Conservation (phyloP, 2,113 vertebrate species). For the Pelvicachromis taeniatus region DNA sequence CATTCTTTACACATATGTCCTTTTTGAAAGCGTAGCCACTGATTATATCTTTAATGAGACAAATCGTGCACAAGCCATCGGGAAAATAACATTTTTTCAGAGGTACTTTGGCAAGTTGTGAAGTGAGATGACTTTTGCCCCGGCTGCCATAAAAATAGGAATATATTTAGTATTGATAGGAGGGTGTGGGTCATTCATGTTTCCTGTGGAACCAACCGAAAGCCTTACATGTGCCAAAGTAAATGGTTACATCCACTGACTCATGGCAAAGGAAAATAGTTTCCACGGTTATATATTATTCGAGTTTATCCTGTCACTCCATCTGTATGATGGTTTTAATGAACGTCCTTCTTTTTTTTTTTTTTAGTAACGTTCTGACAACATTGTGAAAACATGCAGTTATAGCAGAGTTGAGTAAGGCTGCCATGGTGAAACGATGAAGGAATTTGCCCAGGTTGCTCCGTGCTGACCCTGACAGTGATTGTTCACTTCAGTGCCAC, state of each 20-base stretch:
- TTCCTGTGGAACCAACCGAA: conserved; percentile 50
- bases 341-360: background rate
- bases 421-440: conserved; percentile 11
- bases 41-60: background rate
- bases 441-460: conserved; percentile 41
- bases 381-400: background rate
- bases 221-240: conserved; percentile 41
- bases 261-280: conserved; percentile 12
- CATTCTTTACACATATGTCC: background rate
- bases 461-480: conserved; percentile 35
- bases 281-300: conserved; percentile 44
- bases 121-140: background rate
- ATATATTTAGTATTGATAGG: conserved; percentile 15
- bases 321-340: background rate
- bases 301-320: conserved; percentile 27
- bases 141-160: background rate
- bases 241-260: conserved; percentile 36
- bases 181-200: conserved; percentile 38
- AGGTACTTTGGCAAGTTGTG: background rate
- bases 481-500: conserved; percentile 40
- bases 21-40: background rate
- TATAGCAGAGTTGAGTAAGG: background rate
- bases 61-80: background rate
- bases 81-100: background rate
- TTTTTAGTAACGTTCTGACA: background rate